Evolutionary conservation across 2,797 vertebrate species (phyloP).

Genomic region (Gallinago stenura): DNA sequence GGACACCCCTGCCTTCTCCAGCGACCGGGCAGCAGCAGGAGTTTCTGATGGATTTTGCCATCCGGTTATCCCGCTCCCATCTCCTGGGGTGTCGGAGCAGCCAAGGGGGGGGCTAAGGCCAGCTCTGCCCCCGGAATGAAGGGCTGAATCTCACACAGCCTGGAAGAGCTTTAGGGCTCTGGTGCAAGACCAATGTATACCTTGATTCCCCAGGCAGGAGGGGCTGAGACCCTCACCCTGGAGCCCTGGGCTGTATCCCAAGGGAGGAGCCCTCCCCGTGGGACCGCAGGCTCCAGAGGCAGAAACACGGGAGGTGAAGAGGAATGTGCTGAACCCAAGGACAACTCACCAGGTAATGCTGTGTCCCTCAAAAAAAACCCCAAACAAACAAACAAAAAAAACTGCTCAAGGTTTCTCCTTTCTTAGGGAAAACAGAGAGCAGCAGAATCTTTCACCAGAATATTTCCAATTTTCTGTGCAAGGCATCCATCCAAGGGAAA

Average conservation of each 20-base stretch:
- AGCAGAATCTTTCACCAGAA: not conserved
- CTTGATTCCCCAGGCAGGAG: slow-evolving; percentile 59
- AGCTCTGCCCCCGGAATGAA: not conserved
- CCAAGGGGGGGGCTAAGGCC: not conserved
- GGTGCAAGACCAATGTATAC: not conserved
- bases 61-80: not conserved
- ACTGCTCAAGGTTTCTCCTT: not conserved
- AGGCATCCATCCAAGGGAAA: not conserved
- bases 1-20: not conserved
- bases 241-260: slow-evolving; percentile 64
- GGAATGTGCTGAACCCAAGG: not conserved
- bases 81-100: not conserved
- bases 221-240: slow-evolving; percentile 55
- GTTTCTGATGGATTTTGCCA: not conserved
- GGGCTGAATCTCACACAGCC: not conserved
- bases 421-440: not conserved
- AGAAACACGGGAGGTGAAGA: slow-evolving; percentile 63
- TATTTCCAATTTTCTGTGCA: not conserved
- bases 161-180: not conserved
- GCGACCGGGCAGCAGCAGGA: not conserved
- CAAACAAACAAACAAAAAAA: not conserved
- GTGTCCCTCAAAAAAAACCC: not conserved
- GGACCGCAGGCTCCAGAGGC: slow-evolving; percentile 64
- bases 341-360: not conserved
- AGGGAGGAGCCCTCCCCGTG: slow-evolving; percentile 70